Evolutionary conservation across 2,113 vertebrate species (phyloP), one percentile per base, ranked within the genome.

Genomic region (Panthera leo): DNA sequence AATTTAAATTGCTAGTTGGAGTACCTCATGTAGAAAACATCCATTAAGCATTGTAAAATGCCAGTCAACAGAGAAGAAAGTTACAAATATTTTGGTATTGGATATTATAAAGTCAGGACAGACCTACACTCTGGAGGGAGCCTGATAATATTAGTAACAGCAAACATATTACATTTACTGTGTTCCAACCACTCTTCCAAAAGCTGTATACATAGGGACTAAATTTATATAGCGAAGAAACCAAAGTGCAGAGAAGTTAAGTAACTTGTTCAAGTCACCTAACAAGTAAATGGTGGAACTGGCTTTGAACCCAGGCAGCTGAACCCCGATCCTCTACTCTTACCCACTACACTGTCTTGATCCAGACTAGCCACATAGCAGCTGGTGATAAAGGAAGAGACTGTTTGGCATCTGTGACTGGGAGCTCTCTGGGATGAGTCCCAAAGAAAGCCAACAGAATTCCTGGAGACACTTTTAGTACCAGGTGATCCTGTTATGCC

Each of bases 1-100:
- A 92, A 79, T 96, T 96, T 95, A 94, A 94, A 91, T 92, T 85
- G 68, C 68, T 94, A 85, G 76, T 87, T 91, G 70, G 45, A 88
- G 82, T 67, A 67, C 12, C 13, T 95, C 63, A 61, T 75, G 45
- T 27, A 36, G 83, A 91, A 95, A 97, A 84, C 27, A 94, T 42
- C 88, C 67, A 91, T 67, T 88, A 80, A 68, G 63, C 29, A 36
- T 89, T 80, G 61, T 88, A 88, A 95, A 68, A 92, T 68, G 11
- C 55, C 19, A 91, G 11, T 34, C 67, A 70, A 65, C 18, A 67
- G 68, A 95, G 53, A 85, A 85, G 63, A 89, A 93, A 89, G 65
- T 31, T 83, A 36, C 29, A 58, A 31, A 94, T 68, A 84, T 95
- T 93, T 80, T 36, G 42, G 25, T 11, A 78, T 16, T 67, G 12